Conservation (phyloP, 2,888 invertebrate species). For the Tridacna gigas region DNA sequence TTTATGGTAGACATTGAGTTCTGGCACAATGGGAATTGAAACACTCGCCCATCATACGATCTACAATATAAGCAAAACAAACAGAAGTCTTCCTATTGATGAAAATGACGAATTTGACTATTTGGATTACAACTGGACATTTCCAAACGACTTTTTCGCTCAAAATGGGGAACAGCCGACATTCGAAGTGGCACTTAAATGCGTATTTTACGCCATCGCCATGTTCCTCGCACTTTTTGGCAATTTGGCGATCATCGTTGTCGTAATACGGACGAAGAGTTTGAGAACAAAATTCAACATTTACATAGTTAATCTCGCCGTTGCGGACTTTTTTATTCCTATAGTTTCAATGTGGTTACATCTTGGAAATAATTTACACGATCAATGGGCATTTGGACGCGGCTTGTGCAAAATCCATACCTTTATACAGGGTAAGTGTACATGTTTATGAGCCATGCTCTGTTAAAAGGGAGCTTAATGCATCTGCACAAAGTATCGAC, state of each 20-base stretch:
- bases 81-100: no score
- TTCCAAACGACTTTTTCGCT: constrained; percentile 22
- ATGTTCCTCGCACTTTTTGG: constrained; percentile 55
- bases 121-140: constrained; percentile 30
- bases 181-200: constrained; percentile 54
- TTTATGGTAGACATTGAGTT: no score
- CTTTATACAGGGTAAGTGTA: constrained; percentile 66
- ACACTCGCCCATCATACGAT: no score
- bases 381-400: constrained; percentile 61
- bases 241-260: constrained; percentile 60
- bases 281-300: constrained; percentile 71
- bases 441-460: no score
- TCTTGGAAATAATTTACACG: constrained; percentile 49
- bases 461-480: no score
- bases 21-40: no score
- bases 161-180: constrained; percentile 20
- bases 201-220: constrained; percentile 53
- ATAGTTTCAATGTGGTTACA: constrained; percentile 70
- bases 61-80: no score
- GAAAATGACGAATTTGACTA: background rate
- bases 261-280: constrained; percentile 61
- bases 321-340: constrained; percentile 64
- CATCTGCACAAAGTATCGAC: no score
- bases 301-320: constrained; percentile 67
- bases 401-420: constrained; percentile 66